Evolutionary conservation across 2,113 vertebrate species (phyloP).

Genomic region (Cyprinus carpio): DNA sequence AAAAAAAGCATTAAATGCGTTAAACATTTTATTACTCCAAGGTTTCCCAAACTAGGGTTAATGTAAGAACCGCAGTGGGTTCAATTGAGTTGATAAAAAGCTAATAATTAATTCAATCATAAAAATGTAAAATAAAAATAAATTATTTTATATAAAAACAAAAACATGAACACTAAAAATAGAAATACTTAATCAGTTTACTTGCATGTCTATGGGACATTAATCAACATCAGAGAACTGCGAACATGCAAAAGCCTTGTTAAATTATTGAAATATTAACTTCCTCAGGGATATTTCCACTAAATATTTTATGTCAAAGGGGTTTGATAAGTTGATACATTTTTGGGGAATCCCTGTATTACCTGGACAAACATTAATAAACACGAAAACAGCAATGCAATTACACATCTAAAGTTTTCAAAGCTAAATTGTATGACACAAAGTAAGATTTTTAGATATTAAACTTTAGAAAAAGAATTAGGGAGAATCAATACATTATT

Average conservation of each 20-base stretch:
- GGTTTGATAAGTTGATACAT: background rate
- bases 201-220: background rate
- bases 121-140: background rate
- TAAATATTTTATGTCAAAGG: background rate
- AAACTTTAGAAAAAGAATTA: background rate
- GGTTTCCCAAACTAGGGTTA: too few relatives aligned
- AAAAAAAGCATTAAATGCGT: too few relatives aligned
- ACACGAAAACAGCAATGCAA: too few relatives aligned
- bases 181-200: too few relatives aligned
- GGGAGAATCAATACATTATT: too few relatives aligned
- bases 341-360: background rate
- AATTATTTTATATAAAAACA: too few relatives aligned
- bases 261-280: background rate
- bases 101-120: background rate
- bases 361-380: background rate
- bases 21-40: too few relatives aligned
- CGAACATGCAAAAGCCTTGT: background rate
- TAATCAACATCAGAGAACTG: background rate
- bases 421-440: background rate
- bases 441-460: background rate
- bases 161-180: too few relatives aligned
- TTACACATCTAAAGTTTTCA: too few relatives aligned
- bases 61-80: too few relatives aligned
- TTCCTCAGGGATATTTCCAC: background rate
- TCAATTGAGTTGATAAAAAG: background rate